phyloP scores from a whole-genome alignment of 1,140 invertebrate species.

The Arctopsyche grandis region DNA sequence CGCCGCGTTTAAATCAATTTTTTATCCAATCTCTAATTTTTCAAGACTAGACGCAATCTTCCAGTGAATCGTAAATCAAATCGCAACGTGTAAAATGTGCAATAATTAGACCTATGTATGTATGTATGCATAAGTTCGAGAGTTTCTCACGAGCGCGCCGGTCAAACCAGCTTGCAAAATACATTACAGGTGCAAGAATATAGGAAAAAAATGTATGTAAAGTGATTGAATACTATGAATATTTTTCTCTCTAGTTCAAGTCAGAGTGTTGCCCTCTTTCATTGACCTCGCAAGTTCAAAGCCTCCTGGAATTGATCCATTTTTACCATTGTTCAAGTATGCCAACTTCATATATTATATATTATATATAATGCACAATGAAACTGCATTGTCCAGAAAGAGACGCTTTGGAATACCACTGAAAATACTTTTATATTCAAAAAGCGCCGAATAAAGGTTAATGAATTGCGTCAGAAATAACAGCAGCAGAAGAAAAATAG shows the following conservation, averaged over 20 bases:
- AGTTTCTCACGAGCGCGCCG: no score
- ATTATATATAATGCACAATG: conserved; percentile 6
- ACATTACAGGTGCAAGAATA: no score
- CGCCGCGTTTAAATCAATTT: background rate
- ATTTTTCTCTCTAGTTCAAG: background rate
- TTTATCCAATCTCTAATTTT: background rate
- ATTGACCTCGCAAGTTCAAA: conserved; percentile 22
- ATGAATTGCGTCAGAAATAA: background rate
- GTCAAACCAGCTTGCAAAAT: no score
- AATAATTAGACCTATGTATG: background rate
- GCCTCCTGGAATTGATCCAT: conserved; percentile 13
- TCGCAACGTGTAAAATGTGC: background rate
- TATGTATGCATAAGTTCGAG: no score
- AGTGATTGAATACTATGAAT: background rate
- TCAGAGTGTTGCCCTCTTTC: conserved; percentile 14
- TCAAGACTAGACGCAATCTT: background rate
- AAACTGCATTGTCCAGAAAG: background rate
- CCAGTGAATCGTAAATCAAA: background rate
- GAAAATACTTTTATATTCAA: background rate
- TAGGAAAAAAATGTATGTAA: background rate
- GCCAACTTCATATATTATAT: no score
- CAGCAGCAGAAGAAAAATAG: background rate
- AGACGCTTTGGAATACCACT: background rate
- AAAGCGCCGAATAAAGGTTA: background rate
- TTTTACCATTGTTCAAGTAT: background rate